Percentiles rank a stretch among this genome's conserved stretches.
These are phyloP conservation scores for Dolomedes plantarius DNA, from an alignment of 2,888 invertebrate genomes.

Conservation along the genomic window DNA sequence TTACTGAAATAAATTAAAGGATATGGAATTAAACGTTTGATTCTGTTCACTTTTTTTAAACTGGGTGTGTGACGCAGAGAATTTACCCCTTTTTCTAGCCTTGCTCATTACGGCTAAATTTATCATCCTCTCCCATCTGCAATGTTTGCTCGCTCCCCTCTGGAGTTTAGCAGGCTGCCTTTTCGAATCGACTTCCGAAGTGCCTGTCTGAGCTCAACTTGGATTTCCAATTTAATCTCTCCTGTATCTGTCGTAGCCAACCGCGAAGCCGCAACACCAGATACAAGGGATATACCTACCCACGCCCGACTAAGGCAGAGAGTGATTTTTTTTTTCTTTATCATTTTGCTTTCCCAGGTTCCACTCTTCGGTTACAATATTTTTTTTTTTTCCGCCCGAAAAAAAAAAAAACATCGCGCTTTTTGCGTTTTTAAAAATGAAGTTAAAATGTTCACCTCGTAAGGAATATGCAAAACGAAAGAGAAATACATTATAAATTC, in stretches of 20 bases:
- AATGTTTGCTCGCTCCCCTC: not conserved
- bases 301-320: not conserved
- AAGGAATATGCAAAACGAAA: not conserved
- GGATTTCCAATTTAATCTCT: conserved; percentile 70
- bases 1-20: no score
- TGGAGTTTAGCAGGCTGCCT: conserved; percentile 11
- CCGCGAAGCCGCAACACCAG: conserved; percentile 32
- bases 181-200: conserved; percentile 68
- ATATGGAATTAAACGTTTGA: no score
- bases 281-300: not conserved
- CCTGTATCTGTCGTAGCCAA: conserved; percentile 43
- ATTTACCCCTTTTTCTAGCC: no score
- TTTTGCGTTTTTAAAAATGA: not conserved
- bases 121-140: not conserved
- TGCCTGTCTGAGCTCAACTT: conserved; percentile 64
- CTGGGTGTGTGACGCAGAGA: no score
- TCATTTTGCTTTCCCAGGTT: not conserved
- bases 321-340: not conserved
- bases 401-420: no score
- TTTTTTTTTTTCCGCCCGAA: not conserved
- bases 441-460: not conserved
- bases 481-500: no score
- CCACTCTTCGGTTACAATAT: not conserved
- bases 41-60: no score
- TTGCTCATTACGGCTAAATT: no score